Base-by-base conservation (phyloP, 2,113 vertebrate genomes). In the Macquaria australasica region DNA sequence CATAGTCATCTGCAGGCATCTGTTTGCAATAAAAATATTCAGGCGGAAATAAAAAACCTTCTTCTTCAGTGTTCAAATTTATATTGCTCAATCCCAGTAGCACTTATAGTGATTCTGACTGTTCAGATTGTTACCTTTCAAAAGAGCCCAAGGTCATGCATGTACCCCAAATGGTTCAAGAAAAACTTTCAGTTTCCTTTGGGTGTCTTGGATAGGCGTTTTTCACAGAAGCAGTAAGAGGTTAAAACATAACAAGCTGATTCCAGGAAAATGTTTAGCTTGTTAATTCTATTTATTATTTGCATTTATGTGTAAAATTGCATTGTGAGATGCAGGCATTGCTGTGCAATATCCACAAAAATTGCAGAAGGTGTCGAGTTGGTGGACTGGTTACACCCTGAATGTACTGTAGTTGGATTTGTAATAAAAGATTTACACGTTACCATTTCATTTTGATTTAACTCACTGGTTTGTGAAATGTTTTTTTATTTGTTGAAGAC, bases 381-480 rank as follows among this genome's bases (percentile, higher is more conserved):
- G 60, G 11, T 48, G 62, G 45, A 86, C 20, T 5, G 5, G 2
- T 79, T 45, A 75, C 51, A 16, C 66, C 43, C 45, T 20, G 51
- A 59, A 25, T 14, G 1, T 6, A 5, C n/a, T 67, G 16, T 77
- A 45, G 58, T 23, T 69, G 14, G 10, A 83, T 63, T 55, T 71
- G 4, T 45, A 55, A 66, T 66, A 41, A 67, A 77, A 45, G 53
- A 48, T 76, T 51, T 41, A 25, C 18, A 82, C 18, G 23, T 76
- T 55, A 45, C 11, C 1, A 28, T 53, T 79, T 68, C 28, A 56
- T 0, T 71, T 39, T 67, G 68, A 80, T 70, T 20, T 55, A 50
- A 51, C 58, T 83, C 31, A 21, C 34, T 64, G 56, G 9, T 73
- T 63, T 84, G 59, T 74, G 66, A 72, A 76, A 67, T 67, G 62